Evolutionary conservation across 1,140 invertebrate species (phyloP), one percentile per base, ranked within the genome.

Genomic region (Leptinotarsa texana): DNA sequence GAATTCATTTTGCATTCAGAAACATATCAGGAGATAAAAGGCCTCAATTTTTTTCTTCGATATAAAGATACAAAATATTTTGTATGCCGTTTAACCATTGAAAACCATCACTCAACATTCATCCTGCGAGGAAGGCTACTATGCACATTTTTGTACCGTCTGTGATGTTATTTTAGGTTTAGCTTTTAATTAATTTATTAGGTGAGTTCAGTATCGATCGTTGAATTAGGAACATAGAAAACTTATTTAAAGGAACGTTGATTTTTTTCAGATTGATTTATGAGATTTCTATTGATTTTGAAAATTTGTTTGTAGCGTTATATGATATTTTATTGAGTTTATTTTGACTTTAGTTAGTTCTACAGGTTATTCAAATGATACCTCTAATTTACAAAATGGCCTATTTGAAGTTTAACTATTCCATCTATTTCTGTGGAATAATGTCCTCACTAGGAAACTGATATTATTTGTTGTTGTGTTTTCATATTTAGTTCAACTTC

Each of bases 81-180:
- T 57, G n/a, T 57, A 57, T 57, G 51, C 51, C 15, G 51, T 57
- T 57, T 57, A n/a, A 57, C 51, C 33, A 3, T 13, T 57, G 51
- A 57, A 57, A 57, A 17, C 17, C 51, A 57, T 57, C 51, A 57
- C 51, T 42, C 33, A 1, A 42, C 33, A 11, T 42, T 42, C 33
- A 42, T 42, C n/a, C n/a, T 15, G 51, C n/a, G 51, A 18, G n/a
- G 51, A 57, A 57, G 51, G n/a, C 66, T 27, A 42, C 18, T 68
- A 67, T 71, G 72, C 75, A 77, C 72, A 74, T 74, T 77, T 77
- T 72, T 77, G 75, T 77, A 76, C 21, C 63, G 27, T 74, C 75
- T 77, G 75, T 77, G 75, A 77, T 77, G 72, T 77, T 70, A 66
- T 67, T 63, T 71, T 77, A 68, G 24, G 51, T 15, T 57, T 57